phyloP scores from a whole-genome alignment of 2,888 invertebrate species.

The Melieria picta region DNA sequence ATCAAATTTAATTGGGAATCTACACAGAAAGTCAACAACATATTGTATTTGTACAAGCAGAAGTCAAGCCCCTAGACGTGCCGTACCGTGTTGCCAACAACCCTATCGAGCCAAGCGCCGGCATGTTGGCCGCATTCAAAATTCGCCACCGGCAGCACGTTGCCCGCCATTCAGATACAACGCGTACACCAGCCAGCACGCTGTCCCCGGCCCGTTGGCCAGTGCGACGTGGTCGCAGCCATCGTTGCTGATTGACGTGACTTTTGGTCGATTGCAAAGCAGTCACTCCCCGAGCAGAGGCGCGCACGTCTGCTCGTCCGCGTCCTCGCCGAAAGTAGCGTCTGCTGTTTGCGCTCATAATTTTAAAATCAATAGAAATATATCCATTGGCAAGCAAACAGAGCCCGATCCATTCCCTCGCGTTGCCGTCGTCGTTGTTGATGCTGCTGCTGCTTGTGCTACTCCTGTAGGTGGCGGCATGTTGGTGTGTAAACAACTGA shows the following conservation, averaged over 20 bases:
- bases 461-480: neutral
- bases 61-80: constrained; percentile 27
- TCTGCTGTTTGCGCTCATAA: constrained; percentile 62
- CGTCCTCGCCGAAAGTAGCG: neutral
- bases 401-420: constrained; percentile 16
- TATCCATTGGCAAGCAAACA: constrained; percentile 51
- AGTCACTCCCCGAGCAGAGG: neutral
- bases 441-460: neutral
- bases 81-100: neutral
- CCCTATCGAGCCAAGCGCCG: neutral
- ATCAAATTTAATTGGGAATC: constrained; percentile 33
- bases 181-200: no score
- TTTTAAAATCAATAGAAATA: constrained; percentile 66
- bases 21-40: constrained; percentile 32
- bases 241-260: constrained; percentile 26
- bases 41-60: constrained; percentile 23
- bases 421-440: constrained; percentile 18
- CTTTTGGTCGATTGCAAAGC: constrained; percentile 23
- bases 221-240: no score
- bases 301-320: neutral
- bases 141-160: no score
- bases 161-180: no score
- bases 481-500: constrained; percentile 8
- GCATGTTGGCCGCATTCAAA: neutral
- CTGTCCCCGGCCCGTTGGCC: no score